phyloP scores from a whole-genome alignment of 2,797 vertebrate species.

The Syncerus caffer region DNA sequence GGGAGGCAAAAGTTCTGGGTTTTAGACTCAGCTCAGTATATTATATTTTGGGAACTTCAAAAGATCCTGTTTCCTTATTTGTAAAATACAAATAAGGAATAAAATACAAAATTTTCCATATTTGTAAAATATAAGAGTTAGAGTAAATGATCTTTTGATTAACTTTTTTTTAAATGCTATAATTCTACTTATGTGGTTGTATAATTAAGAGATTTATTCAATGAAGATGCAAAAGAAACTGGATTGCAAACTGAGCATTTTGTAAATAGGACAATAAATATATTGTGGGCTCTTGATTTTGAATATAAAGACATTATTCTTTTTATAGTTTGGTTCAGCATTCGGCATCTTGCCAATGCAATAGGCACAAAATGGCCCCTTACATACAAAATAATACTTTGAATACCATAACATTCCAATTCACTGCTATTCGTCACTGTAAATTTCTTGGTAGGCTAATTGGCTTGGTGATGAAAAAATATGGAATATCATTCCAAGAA shows the following conservation, averaged over 20 bases:
- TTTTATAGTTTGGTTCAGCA: slow-evolving; percentile 71
- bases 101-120: too few relatives aligned
- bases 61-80: slow-evolving; percentile 1
- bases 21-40: background rate
- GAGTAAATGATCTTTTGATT: background rate
- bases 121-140: slow-evolving; percentile 9
- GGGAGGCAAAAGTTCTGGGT: background rate
- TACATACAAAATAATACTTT: slow-evolving; percentile 56
- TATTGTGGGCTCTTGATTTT: slow-evolving; percentile 77
- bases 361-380: slow-evolving; percentile 64
- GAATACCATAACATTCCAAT: slow-evolving; percentile 58
- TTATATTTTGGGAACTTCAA: background rate
- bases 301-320: slow-evolving; percentile 81
- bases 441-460: slow-evolving; percentile 40
- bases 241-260: slow-evolving; percentile 64
- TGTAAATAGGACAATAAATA: slow-evolving; percentile 76
- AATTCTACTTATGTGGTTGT: slow-evolving; percentile 21
- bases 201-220: slow-evolving; percentile 20
- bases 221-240: slow-evolving; percentile 68
- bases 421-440: slow-evolving; percentile 11
- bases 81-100: background rate
- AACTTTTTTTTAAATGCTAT: slow-evolving; percentile 9
- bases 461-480: slow-evolving; percentile 14
- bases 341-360: slow-evolving; percentile 57
- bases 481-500: background rate